Conservation (phyloP, 2,797 vertebrate genomes). For the Pteronotus mesoamericanus region DNA sequence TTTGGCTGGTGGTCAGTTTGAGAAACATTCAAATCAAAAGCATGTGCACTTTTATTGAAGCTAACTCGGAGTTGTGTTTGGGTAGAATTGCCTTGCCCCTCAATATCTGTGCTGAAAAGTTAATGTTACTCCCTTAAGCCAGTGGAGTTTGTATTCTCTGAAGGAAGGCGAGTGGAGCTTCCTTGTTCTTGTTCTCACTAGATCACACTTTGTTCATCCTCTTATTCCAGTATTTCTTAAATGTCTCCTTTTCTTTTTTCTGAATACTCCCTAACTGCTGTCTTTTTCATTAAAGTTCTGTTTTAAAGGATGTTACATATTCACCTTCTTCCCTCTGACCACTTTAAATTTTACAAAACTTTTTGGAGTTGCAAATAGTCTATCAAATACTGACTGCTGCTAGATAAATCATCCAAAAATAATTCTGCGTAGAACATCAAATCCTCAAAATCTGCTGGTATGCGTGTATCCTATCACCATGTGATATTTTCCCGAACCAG, state of each 20-base stretch:
- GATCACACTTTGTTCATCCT: not conserved
- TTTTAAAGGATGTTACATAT: not conserved
- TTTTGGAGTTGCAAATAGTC: not conserved
- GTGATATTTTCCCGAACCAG: not conserved
- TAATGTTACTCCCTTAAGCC: not conserved
- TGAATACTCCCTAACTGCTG: not conserved
- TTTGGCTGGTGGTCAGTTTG: not conserved
- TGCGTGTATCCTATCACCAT: not conserved
- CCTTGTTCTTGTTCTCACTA: not conserved
- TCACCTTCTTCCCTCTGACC: not conserved
- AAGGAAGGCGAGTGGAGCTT: not conserved
- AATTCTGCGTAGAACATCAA: not conserved
- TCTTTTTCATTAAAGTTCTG: not conserved
- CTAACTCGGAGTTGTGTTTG: not conserved
- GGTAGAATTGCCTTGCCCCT: not conserved
- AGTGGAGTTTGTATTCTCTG: not conserved
- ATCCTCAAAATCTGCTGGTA: not conserved
- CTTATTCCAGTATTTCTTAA: not conserved
- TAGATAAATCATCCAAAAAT: not conserved
- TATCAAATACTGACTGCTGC: not conserved
- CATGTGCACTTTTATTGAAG: not conserved
- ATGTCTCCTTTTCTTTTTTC: not conserved
- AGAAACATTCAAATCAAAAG: not conserved
- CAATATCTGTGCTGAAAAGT: not conserved
- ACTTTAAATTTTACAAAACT: not conserved